Base-by-base conservation (phyloP, 2,888 invertebrate genomes). In the Neuroscelio doddi region DNA sequence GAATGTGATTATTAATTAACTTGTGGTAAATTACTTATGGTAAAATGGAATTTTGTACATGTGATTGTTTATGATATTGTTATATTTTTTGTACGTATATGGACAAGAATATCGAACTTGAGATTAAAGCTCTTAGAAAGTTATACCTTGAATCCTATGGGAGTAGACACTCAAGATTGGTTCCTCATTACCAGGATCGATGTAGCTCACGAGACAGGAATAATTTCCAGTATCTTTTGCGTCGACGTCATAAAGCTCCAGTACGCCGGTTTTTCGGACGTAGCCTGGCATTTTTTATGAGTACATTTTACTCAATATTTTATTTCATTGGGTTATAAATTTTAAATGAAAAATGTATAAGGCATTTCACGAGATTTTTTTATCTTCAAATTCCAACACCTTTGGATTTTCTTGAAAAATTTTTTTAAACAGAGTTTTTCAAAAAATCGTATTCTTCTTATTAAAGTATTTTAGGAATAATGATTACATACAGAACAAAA, bases 171-270 rank as follows among this genome's bases (percentile, higher is more conserved):
- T 75, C 39, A 68, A 62, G 16, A 78, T 70, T 32, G 71, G 59
- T 52, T 78, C 77, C 42, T 79, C 79, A 53, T 74, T 77, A 26
- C 78, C 77, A 16, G 77, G 77, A 64, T 77, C 76, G 39, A 70
- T 68, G 69, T 77, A 79, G 21, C 70, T 76, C 36, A 75, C 69
- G 26, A 70, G 61, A 47, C 80, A 80, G 5, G 75, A 76, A 69
- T 80, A 80, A 72, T 78, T 78, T 15, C 77, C 79, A 0, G 73
- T 70, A 38, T 78, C 76, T 61, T 73, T 76, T 3, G 72, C 69
- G 16, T 79, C 76, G 2, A 79, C 62, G 12, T 78, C 75, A 63
- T 72, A 77, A 12, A 79, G 63, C 51, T 74, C 75, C 15, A 80
- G 66, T 30, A 74, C 74, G 9, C 79, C 79, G 39, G 77, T 78